Evolutionary conservation across 2,797 vertebrate genomes (phyloP).

Genomic region (Myotis vivesi): DNA sequence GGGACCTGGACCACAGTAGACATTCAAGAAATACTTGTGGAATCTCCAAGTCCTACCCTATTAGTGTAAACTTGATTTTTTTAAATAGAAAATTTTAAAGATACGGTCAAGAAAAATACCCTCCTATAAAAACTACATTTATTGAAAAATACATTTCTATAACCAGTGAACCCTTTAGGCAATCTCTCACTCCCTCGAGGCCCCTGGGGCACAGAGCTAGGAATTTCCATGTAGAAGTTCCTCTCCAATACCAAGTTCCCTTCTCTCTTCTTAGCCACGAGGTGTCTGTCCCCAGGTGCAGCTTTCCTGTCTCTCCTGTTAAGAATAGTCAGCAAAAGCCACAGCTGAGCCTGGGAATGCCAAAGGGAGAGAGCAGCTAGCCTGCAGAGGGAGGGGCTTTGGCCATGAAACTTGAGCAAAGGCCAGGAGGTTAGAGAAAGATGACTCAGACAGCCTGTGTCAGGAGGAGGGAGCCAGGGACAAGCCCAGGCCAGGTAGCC

Average conservation of each 20-base stretch:
- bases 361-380: too few species aligned
- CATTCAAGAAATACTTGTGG: background rate
- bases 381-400: background rate
- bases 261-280: background rate
- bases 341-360: background rate
- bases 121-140: background rate
- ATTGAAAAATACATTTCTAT: background rate
- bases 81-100: background rate
- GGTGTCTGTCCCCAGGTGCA: background rate
- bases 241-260: background rate
- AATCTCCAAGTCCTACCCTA: background rate
- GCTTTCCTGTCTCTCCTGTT: background rate
- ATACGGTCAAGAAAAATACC: background rate
- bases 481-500: fast-evolving
- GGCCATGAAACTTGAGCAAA: background rate
- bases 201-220: background rate
- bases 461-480: background rate
- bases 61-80: background rate
- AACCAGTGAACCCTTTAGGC: background rate
- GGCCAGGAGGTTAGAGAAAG: background rate
- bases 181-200: background rate
- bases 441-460: background rate
- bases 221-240: background rate
- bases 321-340: background rate
- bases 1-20: background rate